Evolutionary conservation across 2,888 invertebrate genomes (phyloP), one percentile per base, ranked within the genome.

Genomic region (Morpho achilles): DNA sequence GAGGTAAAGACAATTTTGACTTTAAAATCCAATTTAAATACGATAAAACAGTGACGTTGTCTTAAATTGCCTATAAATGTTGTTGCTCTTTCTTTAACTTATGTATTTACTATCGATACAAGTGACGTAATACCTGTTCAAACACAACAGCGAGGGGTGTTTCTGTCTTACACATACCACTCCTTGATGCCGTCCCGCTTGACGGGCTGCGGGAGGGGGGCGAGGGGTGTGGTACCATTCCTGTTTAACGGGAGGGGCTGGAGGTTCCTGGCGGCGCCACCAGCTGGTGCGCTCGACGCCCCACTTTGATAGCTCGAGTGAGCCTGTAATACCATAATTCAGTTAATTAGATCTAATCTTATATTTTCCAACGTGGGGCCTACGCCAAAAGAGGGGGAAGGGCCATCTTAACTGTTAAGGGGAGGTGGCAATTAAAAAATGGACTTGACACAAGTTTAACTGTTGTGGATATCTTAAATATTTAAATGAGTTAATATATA

Each of bases 101-200:
- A 7, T 22, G 23, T n/a, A 8, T 8, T 16, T 10, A 46, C 41
- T 54, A 61, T 48, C 32, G 46, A 40, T 53, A 53, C 55, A 59
- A 59, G 51, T 54, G 51, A 51, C 51, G 53, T 46, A 53, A 51
- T 10, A 52, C 51, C 53, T 32, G 44, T 54, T 8, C 4, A 54
- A 54, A 60, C 46, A 53, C 47, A 50, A 43, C 54, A 54, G 54
- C 54, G 43, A 46, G 43, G 40, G 54, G 54, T 54, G 9, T 49
- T 53, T 43, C 22, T 8, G n/a, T 50, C 44, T 56, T 95, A 97
- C 86, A 98, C 98, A 86, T 98, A 98, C 98, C 98, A 98, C 92
- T 98, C 98, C 91, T 98, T 98, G 80, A 98, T 96, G 81, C 97
- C 97, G 92, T 97, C 96, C 64, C 95, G 93, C 77, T 96, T 96